Conservation (phyloP, 1,140 invertebrate genomes). For the Agrilus planipennis region DNA sequence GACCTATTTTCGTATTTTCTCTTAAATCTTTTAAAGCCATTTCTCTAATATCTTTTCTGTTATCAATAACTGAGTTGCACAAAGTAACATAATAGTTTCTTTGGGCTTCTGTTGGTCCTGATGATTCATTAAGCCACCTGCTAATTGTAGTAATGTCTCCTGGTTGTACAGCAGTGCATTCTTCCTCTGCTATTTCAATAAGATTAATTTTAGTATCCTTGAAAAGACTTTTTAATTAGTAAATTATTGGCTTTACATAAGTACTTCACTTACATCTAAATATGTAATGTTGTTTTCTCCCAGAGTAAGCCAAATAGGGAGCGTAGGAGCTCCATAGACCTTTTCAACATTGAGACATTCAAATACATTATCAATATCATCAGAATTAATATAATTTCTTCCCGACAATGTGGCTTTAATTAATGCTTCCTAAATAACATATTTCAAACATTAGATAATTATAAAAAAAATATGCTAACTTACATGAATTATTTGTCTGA, state of each 20-base stretch:
- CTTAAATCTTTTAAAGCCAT: conserved; percentile 25
- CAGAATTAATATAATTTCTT: conserved; percentile 19
- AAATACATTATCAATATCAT: conserved; percentile 27
- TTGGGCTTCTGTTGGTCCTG: conserved; percentile 14
- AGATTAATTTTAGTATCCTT: conserved; percentile 27
- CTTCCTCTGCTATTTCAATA: conserved; percentile 22
- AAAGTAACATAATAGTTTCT: conserved; percentile 25
- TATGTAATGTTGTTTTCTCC: conserved; percentile 21
- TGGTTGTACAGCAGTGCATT: conserved; percentile 19
- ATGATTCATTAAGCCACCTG: conserved; percentile 20
- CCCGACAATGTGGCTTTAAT: conserved; percentile 25
- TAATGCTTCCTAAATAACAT: conserved; percentile 23
- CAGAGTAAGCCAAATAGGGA: conserved; percentile 22
- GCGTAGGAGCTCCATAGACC: conserved; percentile 25
- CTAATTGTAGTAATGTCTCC: conserved; percentile 15
- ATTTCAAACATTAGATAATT: not conserved
- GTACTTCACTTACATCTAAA: conserved; percentile 19
- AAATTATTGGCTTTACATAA: too few relatives aligned
- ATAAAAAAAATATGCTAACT: conserved; percentile 8
- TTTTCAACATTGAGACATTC: conserved; percentile 24
- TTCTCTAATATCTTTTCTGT: conserved; percentile 16
- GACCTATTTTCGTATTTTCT: conserved; percentile 23
- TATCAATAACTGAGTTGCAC: conserved; percentile 22
- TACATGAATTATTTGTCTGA: conserved; percentile 31
- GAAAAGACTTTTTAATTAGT: conserved; percentile 5